Evolutionary conservation across 2,888 invertebrate species (phyloP), one percentile per base, ranked within the genome.

Genomic region (Odontocolon sp.): DNA sequence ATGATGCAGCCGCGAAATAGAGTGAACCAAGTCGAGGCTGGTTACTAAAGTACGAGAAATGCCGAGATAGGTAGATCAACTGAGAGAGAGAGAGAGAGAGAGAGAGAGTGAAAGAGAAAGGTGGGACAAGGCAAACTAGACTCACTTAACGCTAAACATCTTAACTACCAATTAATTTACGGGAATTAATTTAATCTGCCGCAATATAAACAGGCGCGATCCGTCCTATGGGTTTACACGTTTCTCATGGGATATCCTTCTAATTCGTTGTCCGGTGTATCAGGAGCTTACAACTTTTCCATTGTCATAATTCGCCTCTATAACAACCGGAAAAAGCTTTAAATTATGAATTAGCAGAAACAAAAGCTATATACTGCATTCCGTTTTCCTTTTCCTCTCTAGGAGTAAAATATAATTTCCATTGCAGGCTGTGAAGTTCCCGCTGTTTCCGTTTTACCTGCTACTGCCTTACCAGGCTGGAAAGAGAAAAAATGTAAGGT

Each of bases 101-200:
- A 26, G 66, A 47, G 40, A 56, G 45, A 40, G 50, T 54, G 66
- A 45, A 16, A n/a, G n/a, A n/a, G n/a, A n/a, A n/a, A n/a, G n/a
- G n/a, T n/a, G n/a, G n/a, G n/a, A n/a, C n/a, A n/a, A n/a, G n/a
- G n/a, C 75, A 73, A 82, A 82, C 80, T 76, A 81, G 80, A 84
- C 83, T 84, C 85, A 85, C 84, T 88, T 85, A 84, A 83, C 83
- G 82, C 83, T 87, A 87, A 87, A 88, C 85, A 86, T 83, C 85
- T 87, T 86, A 87, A 88, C 85, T 86, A 84, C 83, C 88, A 85
- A 88, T 87, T 87, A 87, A 88, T 88, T 87, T 86, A 69, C 52
- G 69, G 68, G 80, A 87, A 88, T 88, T 87, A 87, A 88, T 88
- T 88, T 85, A 88, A 89, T 88, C 86, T 84, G 80, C 82, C 71